Evolutionary conservation across 2,113 vertebrate genomes (phyloP), one percentile per base, ranked within the genome.

Genomic region (Barnardius zonarius): DNA sequence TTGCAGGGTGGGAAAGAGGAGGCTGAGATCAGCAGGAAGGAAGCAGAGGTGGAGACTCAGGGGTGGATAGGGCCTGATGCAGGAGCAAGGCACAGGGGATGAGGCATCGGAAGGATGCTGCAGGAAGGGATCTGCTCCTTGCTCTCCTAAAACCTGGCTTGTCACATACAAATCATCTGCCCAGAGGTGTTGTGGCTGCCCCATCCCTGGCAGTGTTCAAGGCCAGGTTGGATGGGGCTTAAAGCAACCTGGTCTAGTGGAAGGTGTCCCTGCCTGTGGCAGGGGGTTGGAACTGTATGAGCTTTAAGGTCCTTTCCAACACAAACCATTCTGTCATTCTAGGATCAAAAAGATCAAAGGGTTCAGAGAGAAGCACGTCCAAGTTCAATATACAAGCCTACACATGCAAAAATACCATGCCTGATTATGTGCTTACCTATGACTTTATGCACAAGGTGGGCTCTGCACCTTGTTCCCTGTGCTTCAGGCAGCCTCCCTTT

Each of bases 1-100:
- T 70, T 0, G 0, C 7, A 35, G 35, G 46, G 37, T 6, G 5
- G 14, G 25, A 43, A 91, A 72, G 20, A 30, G 28, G 2, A 68
- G 11, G 19, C 55, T 82, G 61, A 48, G 48, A 31, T 33, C 12
- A 46, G 6, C 19, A 31, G 48, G n/a, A 67, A 74, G 46, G 28
- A 88, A 24, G 17, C 2, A 3, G 73, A 59, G 39, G 35, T 64
- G n/a, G 31, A 90, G 68, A 68, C 0, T 0, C 55, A 69, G 27
- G 24, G 41, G 28, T 13, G 35, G 72, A 81, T 41, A 75, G 5
- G 19, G 27, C 7, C 2, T 69, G 30, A 43, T 18, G 31, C 63
- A 67, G 64, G 33, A 90, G 22, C 44, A 57, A 10, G 2, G 11
- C 6, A 2, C 9, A 11, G 57, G 5, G 13, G 19, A 17, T 76